These are phyloP conservation scores for Augochlorella aurata DNA, from an alignment of 2,888 invertebrate species.

Conservation along the genomic window DNA sequence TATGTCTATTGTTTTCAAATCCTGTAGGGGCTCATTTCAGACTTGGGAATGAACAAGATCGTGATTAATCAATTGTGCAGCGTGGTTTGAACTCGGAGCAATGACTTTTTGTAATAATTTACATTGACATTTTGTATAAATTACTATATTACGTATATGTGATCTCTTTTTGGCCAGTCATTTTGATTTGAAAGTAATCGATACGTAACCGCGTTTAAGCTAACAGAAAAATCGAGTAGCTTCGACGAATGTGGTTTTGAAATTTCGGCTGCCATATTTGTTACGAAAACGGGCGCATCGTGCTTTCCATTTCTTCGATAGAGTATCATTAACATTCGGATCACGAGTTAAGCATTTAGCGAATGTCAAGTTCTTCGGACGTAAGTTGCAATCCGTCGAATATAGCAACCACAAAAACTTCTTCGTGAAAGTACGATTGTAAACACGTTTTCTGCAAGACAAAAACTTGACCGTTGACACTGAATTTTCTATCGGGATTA, in stretches of 20 bases:
- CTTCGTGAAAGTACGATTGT: neutral
- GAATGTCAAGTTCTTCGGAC: neutral
- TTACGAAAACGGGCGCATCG: neutral
- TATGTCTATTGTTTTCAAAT: neutral
- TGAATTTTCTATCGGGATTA: neutral
- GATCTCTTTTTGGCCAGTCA: neutral
- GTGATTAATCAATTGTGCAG: neutral
- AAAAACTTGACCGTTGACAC: neutral
- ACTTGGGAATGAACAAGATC: neutral
- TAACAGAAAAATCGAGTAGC: too few species aligned
- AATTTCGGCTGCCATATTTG: neutral
- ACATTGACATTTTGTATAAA: neutral
- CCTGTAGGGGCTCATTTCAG: neutral
- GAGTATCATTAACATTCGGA: constrained; percentile 22
- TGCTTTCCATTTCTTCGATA: neutral
- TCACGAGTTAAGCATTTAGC: neutral
- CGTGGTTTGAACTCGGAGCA: neutral
- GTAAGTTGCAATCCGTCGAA: neutral
- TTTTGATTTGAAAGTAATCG: neutral
- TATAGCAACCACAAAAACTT: neutral
- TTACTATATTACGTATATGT: neutral
- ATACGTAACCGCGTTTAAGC: neutral
- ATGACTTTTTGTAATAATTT: too few species aligned
- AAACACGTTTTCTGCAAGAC: neutral
- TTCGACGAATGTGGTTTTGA: neutral